Percentiles rank a stretch among this genome's conserved stretches.
Conservation (phyloP, 2,888 invertebrate species). For the Margaritifera margaritifera region DNA sequence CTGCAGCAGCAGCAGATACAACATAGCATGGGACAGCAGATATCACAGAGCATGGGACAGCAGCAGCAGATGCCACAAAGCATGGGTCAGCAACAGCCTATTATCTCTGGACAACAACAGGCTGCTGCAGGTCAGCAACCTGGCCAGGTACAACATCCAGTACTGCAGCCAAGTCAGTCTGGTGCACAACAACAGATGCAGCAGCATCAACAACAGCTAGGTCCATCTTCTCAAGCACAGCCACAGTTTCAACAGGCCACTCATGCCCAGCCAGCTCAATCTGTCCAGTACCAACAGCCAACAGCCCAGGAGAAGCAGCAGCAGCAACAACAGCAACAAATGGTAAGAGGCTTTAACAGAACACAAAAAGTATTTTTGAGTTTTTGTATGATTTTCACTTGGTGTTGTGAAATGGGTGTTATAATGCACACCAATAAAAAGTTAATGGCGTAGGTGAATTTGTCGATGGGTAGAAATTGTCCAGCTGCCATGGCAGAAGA, state of each 20-base stretch:
- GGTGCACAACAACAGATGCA: not conserved
- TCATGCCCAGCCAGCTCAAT: not conserved
- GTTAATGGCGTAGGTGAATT: too few species aligned
- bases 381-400: too few species aligned
- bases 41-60: not conserved
- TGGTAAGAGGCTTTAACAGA: too few species aligned
- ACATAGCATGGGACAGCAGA: not conserved
- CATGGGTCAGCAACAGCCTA: not conserved
- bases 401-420: too few species aligned
- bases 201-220: slow-evolving; percentile 8
- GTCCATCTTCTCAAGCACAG: not conserved
- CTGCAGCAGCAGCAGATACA: not conserved
- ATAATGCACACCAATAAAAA: too few species aligned
- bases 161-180: slow-evolving; percentile 5
- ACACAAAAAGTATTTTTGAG: too few species aligned
- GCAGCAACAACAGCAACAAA: slow-evolving; percentile 2
- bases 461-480: too few species aligned
- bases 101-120: not conserved
- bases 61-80: slow-evolving; percentile 1
- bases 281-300: not conserved
- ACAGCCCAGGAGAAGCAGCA: not conserved
- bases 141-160: slow-evolving; percentile 14
- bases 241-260: slow-evolving; percentile 8
- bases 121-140: slow-evolving; percentile 21
- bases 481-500: too few species aligned